A percentile compares a stretch with the other conserved stretches of the same genome.
These are phyloP conservation scores for Melieria picta DNA, from an alignment of 2,888 invertebrate genomes.

Conservation along the genomic window DNA sequence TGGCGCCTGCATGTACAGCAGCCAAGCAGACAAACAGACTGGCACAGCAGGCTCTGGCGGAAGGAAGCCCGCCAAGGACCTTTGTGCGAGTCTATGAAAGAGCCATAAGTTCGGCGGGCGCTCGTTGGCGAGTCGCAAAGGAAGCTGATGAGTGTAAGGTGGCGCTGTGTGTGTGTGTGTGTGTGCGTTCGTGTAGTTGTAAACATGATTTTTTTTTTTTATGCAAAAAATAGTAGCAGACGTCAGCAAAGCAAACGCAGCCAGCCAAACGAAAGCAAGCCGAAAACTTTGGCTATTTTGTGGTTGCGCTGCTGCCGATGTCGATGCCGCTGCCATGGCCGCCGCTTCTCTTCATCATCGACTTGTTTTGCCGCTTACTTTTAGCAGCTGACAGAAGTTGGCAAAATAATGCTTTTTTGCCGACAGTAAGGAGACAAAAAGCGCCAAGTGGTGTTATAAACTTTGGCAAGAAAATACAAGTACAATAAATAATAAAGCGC, in stretches of 20 bases:
- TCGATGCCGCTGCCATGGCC: background rate
- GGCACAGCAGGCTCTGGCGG: too few relatives aligned
- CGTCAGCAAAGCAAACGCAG: background rate
- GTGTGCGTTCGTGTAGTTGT: background rate
- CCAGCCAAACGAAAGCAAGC: background rate
- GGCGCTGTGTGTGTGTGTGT: background rate
- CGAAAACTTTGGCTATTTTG: background rate
- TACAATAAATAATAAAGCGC: background rate
- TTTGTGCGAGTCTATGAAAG: too few relatives aligned
- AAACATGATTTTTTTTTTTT: conserved; percentile 2
- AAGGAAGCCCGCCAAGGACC: too few relatives aligned
- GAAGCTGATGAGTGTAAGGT: background rate
- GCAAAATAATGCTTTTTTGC: background rate
- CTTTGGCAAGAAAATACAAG: too few relatives aligned
- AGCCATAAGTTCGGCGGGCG: background rate
- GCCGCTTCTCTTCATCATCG: too few relatives aligned
- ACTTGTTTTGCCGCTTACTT: background rate
- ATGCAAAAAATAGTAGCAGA: background rate
- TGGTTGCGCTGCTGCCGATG: too few relatives aligned
- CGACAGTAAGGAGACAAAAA: too few relatives aligned
- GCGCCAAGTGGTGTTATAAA: too few relatives aligned
- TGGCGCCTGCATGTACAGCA: too few relatives aligned
- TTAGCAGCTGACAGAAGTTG: background rate
- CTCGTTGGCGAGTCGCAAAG: background rate
- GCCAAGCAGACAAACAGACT: too few relatives aligned